Evolutionary conservation across 2,888 invertebrate species (phyloP).

Genomic region (Cephus pygmeus): DNA sequence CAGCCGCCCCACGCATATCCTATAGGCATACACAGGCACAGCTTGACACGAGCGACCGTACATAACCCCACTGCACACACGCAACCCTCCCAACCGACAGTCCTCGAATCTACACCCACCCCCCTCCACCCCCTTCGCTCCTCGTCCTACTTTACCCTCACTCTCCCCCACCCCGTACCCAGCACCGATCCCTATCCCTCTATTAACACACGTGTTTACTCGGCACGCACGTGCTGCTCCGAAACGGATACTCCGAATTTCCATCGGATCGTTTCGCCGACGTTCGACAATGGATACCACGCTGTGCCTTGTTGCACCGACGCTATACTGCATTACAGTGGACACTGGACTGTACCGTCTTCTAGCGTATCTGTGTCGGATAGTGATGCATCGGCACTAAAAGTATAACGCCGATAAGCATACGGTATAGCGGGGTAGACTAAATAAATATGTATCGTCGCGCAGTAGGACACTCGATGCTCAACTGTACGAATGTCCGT

Average conservation of each 20-base stretch:
- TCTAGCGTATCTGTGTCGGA: not conserved
- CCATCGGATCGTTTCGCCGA: conserved; percentile 1
- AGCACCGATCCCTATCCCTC: conserved; percentile 1
- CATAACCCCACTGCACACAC: not conserved
- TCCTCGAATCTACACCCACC: not conserved
- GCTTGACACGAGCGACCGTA: not conserved
- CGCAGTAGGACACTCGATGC: not conserved
- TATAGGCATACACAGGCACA: not conserved
- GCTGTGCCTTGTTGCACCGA: not conserved
- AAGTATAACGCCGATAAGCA: not conserved
- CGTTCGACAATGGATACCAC: not conserved
- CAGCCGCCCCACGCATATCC: not conserved
- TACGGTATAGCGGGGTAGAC: not conserved
- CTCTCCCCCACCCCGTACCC: not conserved
- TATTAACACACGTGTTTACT: not conserved
- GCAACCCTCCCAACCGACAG: not conserved
- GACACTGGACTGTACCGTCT: not conserved
- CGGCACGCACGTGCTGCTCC: conserved; percentile 6
- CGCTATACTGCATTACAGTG: not conserved
- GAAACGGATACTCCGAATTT: conserved; percentile 3
- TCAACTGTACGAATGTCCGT: not conserved
- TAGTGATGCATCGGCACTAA: not conserved
- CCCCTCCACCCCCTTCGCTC: not conserved
- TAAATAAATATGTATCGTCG: not conserved
- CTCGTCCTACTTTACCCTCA: not conserved